Evolutionary conservation across 2,113 vertebrate species (phyloP).

Genomic region (Ondatra zibethicus): DNA sequence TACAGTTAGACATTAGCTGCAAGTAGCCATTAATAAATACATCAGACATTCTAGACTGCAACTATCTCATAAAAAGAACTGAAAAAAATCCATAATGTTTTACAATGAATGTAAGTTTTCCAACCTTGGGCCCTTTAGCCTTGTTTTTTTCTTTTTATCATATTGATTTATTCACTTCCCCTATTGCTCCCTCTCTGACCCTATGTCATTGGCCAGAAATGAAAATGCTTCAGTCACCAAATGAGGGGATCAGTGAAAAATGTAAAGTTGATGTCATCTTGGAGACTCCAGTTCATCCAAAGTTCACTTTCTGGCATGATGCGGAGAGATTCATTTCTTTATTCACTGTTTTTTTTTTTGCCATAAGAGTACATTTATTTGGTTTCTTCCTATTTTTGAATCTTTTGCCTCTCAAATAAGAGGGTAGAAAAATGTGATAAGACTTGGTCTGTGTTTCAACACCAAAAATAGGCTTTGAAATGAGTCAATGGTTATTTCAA

Average conservation of each 20-base stretch:
- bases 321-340: background rate
- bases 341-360: background rate
- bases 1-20: background rate
- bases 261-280: background rate
- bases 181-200: background rate
- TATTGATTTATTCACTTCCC: background rate
- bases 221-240: background rate
- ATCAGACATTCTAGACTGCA: background rate
- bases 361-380: background rate
- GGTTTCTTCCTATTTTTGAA: background rate
- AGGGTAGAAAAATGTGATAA: accelerated
- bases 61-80: background rate
- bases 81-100: background rate
- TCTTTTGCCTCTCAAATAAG: background rate
- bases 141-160: background rate
- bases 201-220: background rate
- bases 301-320: background rate
- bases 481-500: background rate
- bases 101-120: background rate
- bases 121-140: background rate
- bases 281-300: background rate
- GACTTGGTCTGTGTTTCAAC: background rate
- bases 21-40: background rate
- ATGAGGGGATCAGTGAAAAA: background rate
- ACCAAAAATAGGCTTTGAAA: background rate